phyloP scores from a whole-genome alignment of 1,140 invertebrate species.

The Tribolium madens region DNA sequence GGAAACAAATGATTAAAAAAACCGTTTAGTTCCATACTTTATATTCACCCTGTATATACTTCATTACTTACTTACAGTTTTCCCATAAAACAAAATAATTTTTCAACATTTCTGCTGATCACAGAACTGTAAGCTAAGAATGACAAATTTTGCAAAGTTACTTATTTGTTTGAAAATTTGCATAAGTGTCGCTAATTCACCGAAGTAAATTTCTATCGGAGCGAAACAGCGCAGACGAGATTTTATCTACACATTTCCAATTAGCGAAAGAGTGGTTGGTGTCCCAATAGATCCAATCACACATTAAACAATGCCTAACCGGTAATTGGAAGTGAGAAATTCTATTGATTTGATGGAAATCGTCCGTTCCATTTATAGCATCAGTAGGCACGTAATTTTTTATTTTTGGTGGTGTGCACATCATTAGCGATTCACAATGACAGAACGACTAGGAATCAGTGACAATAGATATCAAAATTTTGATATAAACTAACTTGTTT shows the following conservation, averaged over 20 bases:
- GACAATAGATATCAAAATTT: neutral
- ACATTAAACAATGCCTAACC: constrained; percentile 50
- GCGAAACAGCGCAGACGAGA: constrained; percentile 41
- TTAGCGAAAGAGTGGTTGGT: constrained; percentile 53
- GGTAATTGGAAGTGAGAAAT: constrained; percentile 50
- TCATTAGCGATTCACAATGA: neutral
- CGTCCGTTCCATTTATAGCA: constrained; percentile 37
- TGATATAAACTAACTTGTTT: no score
- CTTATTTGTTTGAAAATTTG: constrained; percentile 40
- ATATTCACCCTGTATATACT: no score
- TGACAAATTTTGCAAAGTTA: neutral
- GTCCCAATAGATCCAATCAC: constrained; percentile 51
- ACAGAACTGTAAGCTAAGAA: neutral
- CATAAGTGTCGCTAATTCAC: constrained; percentile 39
- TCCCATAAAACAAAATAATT: neutral
- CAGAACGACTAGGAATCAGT: neutral
- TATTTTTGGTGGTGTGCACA: constrained; percentile 8
- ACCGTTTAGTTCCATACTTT: no score
- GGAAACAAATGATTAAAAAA: no score
- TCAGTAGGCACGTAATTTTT: constrained; percentile 14
- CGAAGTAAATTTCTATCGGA: constrained; percentile 38
- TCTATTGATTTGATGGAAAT: constrained; percentile 43
- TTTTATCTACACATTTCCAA: constrained; percentile 56
- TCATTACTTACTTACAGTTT: no score
- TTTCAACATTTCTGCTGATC: neutral